Percentiles rank a stretch among this genome's conserved stretches.
phyloP scores from a whole-genome alignment of 2,797 vertebrate genomes.

The Oreochromis grahami region DNA sequence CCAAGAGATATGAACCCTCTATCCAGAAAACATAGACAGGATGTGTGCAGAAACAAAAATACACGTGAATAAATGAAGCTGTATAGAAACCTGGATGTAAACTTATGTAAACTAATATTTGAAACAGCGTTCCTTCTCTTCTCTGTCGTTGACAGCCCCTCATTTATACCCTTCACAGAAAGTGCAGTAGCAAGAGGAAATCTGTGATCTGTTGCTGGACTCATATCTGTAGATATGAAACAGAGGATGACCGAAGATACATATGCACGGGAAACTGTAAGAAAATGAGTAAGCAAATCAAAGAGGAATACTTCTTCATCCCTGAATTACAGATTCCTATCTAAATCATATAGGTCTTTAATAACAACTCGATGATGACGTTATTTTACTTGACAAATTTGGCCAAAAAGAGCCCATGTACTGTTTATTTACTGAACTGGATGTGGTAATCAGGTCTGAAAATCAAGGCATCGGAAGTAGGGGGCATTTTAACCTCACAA shows the following conservation, averaged over 20 bases:
- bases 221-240: constrained; percentile 15
- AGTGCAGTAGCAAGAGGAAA: not conserved
- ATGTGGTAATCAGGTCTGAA: not conserved
- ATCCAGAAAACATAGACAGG: not conserved
- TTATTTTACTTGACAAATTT: not conserved
- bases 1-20: not conserved
- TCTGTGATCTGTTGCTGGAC: not conserved
- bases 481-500: not conserved
- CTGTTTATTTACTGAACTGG: not conserved
- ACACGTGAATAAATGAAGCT: not conserved
- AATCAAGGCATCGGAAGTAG: not conserved
- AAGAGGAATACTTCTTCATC: not conserved
- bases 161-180: not conserved
- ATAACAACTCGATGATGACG: not conserved
- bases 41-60: not conserved
- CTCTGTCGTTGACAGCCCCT: not conserved
- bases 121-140: not conserved
- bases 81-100: not conserved
- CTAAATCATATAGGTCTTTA: not conserved
- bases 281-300: not conserved
- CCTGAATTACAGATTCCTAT: not conserved
- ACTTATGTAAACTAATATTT: not conserved
- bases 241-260: not conserved
- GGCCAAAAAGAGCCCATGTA: fast-evolving
- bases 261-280: not conserved